Evolutionary conservation across 1,140 invertebrate genomes (phyloP).

Genomic region (Cyphomyrmex costatus): DNA sequence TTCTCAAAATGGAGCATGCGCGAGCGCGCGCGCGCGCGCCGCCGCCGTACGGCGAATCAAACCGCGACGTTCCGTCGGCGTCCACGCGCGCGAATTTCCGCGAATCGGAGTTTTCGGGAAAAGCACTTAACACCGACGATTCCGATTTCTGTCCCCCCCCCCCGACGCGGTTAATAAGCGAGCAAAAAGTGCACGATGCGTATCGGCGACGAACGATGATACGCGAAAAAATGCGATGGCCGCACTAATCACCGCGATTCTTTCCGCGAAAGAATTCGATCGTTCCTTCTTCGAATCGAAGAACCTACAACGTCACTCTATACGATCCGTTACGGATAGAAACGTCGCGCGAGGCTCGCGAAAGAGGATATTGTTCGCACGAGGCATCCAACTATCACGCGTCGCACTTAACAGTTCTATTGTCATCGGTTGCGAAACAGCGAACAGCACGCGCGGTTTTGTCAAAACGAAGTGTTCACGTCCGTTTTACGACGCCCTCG

Average conservation of each 20-base stretch:
- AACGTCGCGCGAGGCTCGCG: neutral
- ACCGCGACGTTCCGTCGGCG: neutral
- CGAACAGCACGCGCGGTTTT: neutral
- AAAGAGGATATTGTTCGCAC: neutral
- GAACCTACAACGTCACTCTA: neutral
- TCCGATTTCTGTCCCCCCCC: neutral
- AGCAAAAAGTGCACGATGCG: neutral
- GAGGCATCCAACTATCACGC: neutral
- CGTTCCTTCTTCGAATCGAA: neutral
- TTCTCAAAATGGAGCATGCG: constrained; percentile 2
- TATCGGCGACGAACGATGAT: neutral
- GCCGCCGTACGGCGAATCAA: neutral
- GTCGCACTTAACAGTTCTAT: neutral
- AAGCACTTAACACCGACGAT: too few species aligned
- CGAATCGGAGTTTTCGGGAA: too few species aligned
- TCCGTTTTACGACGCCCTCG: neutral
- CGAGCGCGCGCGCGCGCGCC: constrained; percentile 8
- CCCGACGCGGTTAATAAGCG: neutral
- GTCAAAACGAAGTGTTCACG: neutral
- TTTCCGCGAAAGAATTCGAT: neutral
- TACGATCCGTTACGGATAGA: neutral
- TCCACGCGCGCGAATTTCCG: neutral
- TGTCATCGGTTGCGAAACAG: neutral
- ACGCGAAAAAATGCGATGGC: neutral
- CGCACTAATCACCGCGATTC: neutral